These are phyloP conservation scores for Tuta absoluta DNA, from an alignment of 2,888 invertebrate genomes.

Conservation along the genomic window DNA sequence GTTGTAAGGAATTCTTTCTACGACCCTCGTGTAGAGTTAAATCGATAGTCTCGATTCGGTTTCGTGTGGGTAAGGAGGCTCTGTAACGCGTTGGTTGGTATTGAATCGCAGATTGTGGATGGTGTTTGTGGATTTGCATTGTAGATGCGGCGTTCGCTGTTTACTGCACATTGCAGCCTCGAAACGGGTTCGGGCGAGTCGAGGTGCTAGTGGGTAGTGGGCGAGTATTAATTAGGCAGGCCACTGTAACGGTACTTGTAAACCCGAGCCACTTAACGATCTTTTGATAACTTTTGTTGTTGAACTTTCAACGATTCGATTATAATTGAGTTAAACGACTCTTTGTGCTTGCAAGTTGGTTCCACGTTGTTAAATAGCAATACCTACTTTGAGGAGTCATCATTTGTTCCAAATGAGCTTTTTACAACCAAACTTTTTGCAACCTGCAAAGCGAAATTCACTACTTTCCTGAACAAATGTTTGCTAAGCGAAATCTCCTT, in stretches of 20 bases:
- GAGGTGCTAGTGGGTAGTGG: conserved; percentile 66
- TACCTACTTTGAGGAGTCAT: conserved; percentile 48
- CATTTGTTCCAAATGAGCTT: conserved; percentile 49
- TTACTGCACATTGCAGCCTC: conserved; percentile 53
- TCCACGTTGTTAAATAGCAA: conserved; percentile 40
- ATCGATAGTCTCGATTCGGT: conserved; percentile 71
- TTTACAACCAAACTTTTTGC: conserved; percentile 38
- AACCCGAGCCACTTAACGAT: conserved; percentile 58
- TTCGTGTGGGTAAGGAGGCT: conserved; percentile 51
- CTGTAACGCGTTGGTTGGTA: conserved; percentile 55
- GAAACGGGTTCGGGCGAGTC: conserved; percentile 61
- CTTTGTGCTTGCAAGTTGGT: conserved; percentile 42
- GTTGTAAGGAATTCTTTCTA: conserved; percentile 78
- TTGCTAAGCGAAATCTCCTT: neutral
- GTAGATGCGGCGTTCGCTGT: conserved; percentile 69
- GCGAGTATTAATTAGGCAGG: conserved; percentile 72
- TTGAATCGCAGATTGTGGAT: conserved; percentile 64
- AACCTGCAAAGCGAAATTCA: too few relatives aligned
- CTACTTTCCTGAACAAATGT: too few relatives aligned
- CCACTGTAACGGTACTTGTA: conserved; percentile 59
- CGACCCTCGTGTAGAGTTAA: conserved; percentile 70
- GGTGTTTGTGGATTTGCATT: conserved; percentile 73
- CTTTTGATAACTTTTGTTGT: conserved; percentile 67
- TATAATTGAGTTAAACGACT: conserved; percentile 55
- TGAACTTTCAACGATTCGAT: conserved; percentile 54